Evolutionary conservation across 2,888 invertebrate species (phyloP).

Genomic region (Ephialtes manifestator): DNA sequence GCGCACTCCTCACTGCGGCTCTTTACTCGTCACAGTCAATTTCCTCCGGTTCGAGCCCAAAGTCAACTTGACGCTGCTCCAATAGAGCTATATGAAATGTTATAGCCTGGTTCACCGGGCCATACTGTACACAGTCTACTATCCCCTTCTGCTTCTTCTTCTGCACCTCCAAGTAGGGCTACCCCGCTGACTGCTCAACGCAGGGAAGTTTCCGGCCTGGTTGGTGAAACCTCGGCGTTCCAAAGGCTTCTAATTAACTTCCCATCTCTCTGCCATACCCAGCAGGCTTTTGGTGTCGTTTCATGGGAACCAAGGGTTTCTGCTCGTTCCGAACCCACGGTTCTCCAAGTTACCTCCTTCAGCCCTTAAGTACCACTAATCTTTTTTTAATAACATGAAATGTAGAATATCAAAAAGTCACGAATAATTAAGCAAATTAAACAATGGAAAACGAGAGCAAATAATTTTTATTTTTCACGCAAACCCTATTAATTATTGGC

Average conservation of each 20-base stretch:
- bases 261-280: conserved; percentile 38
- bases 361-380: not conserved
- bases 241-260: conserved; percentile 69
- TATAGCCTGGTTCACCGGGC: conserved; percentile 4
- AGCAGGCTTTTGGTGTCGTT: conserved; percentile 45
- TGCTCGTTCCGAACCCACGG: conserved; percentile 8
- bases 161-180: conserved; percentile 34
- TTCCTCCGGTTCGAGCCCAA: conserved; percentile 58
- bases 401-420: not conserved
- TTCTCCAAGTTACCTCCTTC: no score
- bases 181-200: conserved; percentile 25
- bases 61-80: conserved; percentile 53
- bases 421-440: not conserved
- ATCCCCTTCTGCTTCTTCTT: conserved; percentile 20
- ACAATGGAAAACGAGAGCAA: not conserved
- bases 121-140: conserved; percentile 15
- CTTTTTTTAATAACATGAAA: not conserved
- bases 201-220: conserved; percentile 48
- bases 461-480: not conserved
- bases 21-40: conserved; percentile 66
- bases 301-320: conserved; percentile 49
- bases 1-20: conserved; percentile 16
- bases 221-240: conserved; percentile 56
- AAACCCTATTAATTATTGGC: not conserved
- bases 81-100: conserved; percentile 30